Evolutionary conservation across 2,113 vertebrate species (phyloP).

Genomic region (Scatophagus argus): DNA sequence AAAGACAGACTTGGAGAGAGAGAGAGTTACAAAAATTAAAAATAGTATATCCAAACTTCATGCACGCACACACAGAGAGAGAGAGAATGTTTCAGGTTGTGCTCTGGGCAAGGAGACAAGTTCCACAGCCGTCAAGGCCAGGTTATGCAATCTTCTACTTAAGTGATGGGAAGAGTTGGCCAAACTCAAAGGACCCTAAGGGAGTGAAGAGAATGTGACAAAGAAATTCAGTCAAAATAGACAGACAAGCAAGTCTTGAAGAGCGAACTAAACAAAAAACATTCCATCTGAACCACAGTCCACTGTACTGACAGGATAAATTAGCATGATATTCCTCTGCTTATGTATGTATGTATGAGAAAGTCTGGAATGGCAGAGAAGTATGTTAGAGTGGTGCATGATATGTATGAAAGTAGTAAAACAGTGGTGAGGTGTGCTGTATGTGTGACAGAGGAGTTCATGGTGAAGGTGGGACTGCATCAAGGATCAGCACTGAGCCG

Average conservation of each 20-base stretch:
- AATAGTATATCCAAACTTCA: constrained; percentile 32
- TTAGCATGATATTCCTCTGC: not conserved
- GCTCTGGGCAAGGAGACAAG: constrained; percentile 34
- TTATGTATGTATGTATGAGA: no score
- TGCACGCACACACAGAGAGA: constrained; percentile 10
- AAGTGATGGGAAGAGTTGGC: constrained; percentile 41
- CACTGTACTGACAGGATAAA: not conserved
- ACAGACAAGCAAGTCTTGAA: constrained; percentile 8
- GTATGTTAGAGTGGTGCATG: no score
- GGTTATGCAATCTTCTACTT: constrained; percentile 56
- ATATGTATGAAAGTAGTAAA: no score
- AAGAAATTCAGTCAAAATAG: constrained; percentile 14
- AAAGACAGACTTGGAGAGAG: constrained; percentile 25
- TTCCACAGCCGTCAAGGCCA: constrained; percentile 41
- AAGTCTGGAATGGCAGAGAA: no score
- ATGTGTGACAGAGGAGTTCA: no score
- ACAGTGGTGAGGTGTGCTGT: no score
- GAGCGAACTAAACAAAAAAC: constrained; percentile 3
- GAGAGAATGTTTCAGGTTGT: constrained; percentile 16
- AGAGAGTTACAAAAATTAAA: constrained; percentile 63
- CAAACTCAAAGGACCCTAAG: constrained; percentile 36
- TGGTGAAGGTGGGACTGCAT: no score
- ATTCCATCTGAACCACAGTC: not conserved
- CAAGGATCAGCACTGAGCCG: no score
- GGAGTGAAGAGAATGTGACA: constrained; percentile 36